Evolutionary conservation across 2,113 vertebrate species (phyloP), one percentile per base, ranked within the genome.

Genomic region (Numida meleagris): DNA sequence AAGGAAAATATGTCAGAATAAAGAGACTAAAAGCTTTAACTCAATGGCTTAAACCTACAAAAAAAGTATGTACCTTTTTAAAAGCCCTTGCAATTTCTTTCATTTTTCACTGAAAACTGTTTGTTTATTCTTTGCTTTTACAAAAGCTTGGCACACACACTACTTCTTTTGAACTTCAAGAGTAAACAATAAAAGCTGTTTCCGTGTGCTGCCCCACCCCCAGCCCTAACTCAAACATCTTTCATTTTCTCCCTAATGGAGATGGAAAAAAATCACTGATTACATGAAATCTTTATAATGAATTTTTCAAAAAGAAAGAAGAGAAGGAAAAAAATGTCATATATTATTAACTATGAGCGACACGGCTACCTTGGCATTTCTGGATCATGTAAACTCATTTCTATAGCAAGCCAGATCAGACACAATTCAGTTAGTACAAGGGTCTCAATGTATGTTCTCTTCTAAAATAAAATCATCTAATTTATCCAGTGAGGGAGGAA

Each of bases 141-240:
- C 61, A 90, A 89, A 92, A 65, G 62, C 34, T 92, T 89, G 68
- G 66, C 74, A 68, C 70, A 70, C 27, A 73, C 38, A 19, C 78
- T 46, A 8, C 42, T 81, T 82, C 91, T 95, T 96, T 97, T 90
- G 90, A 96, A 95, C 80, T 96, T 85, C 90, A 91, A 73, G 77
- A 86, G 63, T 78, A 95, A 93, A 91, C 61, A 92, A 73, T 81
- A 95, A 87, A 95, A 96, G 66, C 20, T 82, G 29, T 53, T 90
- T 82, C 58, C 1, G 0, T 29, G 38, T 62, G 50, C 71, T 21
- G 12, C 29, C 29, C 3, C 0, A 10, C 18, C 16, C 27, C 29
- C 2, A 38, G 43, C 31, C 27, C 19, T 53, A 38, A 14, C 18
- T 51, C 71, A 86, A 91, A 81, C 53, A 27, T 51, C 50, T 89